Percentiles rank a stretch among this genome's conserved stretches.
These are phyloP conservation scores for Pseudocheirus occidentalis DNA, from an alignment of 2,797 vertebrate genomes.

Conservation along the genomic window DNA sequence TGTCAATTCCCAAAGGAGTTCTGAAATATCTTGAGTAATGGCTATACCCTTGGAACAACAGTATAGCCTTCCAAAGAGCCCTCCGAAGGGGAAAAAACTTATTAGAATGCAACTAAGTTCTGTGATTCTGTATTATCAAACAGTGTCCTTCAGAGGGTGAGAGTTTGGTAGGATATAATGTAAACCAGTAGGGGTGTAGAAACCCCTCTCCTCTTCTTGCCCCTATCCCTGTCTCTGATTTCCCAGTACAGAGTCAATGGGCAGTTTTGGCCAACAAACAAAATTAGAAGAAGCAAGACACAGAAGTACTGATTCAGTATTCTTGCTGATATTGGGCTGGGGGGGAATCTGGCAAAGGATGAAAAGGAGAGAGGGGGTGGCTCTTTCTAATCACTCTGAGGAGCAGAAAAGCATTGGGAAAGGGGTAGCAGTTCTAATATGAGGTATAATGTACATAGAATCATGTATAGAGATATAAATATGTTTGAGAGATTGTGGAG, in stretches of 20 bases:
- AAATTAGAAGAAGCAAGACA: background rate
- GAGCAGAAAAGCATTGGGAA: background rate
- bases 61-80: background rate
- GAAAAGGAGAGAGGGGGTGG: background rate
- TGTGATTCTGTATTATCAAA: background rate
- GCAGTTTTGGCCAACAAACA: background rate
- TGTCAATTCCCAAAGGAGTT: background rate
- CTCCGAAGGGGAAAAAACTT: background rate
- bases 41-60: background rate
- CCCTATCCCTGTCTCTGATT: background rate
- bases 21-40: conserved; percentile 1
- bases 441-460: background rate
- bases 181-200: background rate
- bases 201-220: background rate
- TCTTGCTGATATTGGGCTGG: background rate
- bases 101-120: background rate
- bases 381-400: background rate
- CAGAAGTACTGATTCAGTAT: background rate
- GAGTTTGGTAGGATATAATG: background rate
- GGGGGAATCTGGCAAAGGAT: background rate
- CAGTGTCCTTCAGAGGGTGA: background rate
- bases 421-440: background rate
- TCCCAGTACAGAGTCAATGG: background rate
- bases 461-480: background rate
- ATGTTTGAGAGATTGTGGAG: background rate